These are phyloP conservation scores for Rana temporaria DNA, from an alignment of 2,113 vertebrate species.

Conservation along the genomic window DNA sequence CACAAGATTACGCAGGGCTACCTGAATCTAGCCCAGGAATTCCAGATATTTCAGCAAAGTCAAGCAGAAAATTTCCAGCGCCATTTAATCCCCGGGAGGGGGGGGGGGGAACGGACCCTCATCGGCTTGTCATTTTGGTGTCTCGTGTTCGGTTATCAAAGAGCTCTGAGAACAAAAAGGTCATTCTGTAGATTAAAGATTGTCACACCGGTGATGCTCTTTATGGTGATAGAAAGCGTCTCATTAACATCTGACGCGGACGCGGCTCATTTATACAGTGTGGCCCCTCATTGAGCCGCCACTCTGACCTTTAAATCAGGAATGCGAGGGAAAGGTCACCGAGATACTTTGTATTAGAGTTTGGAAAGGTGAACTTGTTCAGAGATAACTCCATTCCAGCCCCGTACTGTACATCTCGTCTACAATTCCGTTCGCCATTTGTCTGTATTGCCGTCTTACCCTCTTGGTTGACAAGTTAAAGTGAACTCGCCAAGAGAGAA, in stretches of 20 bases:
- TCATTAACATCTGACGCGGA: constrained; percentile 22
- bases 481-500: too few species aligned
- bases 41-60: neutral
- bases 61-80: neutral
- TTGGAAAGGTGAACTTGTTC: constrained; percentile 29
- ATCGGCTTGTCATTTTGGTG: constrained; percentile 2
- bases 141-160: constrained; percentile 10
- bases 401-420: too few species aligned
- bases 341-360: constrained; percentile 26
- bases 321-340: constrained; percentile 43
- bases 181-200: constrained; percentile 28
- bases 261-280: constrained; percentile 10
- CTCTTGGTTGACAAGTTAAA: too few species aligned
- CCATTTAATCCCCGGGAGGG: neutral
- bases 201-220: neutral
- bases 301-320: constrained; percentile 45
- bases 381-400: neutral
- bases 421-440: too few species aligned
- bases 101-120: neutral
- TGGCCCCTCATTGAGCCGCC: constrained; percentile 17
- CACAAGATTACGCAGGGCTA: too few species aligned
- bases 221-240: constrained; percentile 5
- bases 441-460: too few species aligned
- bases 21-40: too few species aligned
- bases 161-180: constrained; percentile 37